phyloP scores from a whole-genome alignment of 2,113 vertebrate genomes.

The Lamprologus sp. region DNA sequence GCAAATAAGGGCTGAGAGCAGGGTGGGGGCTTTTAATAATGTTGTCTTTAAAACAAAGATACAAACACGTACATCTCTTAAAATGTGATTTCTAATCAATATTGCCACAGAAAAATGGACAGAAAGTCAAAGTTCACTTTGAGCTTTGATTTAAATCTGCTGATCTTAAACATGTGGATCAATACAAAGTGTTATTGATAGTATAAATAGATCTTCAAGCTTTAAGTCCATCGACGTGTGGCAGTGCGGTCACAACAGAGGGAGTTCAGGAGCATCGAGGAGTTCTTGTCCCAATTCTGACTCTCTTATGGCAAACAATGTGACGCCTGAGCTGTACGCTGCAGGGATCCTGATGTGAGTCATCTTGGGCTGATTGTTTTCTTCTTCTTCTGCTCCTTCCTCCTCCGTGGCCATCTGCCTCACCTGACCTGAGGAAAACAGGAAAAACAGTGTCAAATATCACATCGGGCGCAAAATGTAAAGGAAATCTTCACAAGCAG shows the following conservation, averaged over 20 bases:
- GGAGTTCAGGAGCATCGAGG: conserved; percentile 49
- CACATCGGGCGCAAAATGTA: neutral
- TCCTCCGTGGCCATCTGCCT: conserved; percentile 49
- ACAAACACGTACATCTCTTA: neutral
- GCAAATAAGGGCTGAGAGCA: neutral
- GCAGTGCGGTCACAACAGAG: conserved; percentile 12
- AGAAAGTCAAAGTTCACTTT: neutral
- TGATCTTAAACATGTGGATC: neutral
- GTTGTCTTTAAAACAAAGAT: neutral
- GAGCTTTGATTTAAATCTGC: neutral
- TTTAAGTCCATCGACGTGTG: neutral
- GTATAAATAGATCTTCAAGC: neutral
- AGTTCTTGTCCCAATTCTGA: conserved; percentile 50
- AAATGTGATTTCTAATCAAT: neutral
- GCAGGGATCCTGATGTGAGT: conserved; percentile 64
- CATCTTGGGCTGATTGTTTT: neutral
- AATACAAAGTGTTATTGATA: neutral
- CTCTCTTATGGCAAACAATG: conserved; percentile 53
- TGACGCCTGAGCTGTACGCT: conserved; percentile 69
- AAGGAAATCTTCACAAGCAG: neutral
- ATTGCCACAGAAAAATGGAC: neutral
- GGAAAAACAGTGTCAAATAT: neutral
- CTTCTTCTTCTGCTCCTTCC: neutral
- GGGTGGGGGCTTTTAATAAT: neutral
- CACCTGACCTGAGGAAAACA: conserved; percentile 56